Conservation (phyloP, 2,113 vertebrate species). For the Irena cyanogastra region DNA sequence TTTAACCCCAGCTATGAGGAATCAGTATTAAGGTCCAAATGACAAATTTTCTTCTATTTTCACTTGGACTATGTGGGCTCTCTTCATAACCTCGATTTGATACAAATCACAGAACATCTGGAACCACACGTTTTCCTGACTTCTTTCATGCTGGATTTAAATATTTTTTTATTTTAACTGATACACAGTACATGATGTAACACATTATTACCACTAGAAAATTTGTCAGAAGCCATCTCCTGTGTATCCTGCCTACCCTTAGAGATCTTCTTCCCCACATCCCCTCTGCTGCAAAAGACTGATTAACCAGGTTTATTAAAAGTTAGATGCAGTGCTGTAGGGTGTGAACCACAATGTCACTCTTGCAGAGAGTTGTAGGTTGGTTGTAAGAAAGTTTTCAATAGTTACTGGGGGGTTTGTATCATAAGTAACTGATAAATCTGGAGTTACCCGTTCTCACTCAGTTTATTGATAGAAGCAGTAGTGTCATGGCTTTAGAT, state of each 20-base stretch:
- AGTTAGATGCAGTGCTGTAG: neutral
- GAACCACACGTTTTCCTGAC: neutral
- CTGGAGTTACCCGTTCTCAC: neutral
- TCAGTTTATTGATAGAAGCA: neutral
- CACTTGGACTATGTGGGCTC: neutral
- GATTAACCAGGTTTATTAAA: neutral
- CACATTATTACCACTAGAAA: neutral
- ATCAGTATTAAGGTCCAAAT: neutral
- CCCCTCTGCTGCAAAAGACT: neutral
- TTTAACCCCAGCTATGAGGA: neutral
- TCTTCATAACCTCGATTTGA: neutral
- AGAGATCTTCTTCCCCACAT: neutral
- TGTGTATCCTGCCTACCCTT: neutral
- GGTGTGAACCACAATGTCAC: fast-evolving
- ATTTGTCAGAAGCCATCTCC: neutral
- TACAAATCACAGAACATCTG: neutral
- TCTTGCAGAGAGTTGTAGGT: neutral
- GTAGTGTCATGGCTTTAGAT: fast-evolving
- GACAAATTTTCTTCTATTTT: neutral
- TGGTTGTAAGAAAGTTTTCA: neutral
- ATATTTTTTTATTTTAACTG: neutral
- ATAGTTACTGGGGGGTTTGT: neutral
- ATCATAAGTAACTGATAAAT: neutral
- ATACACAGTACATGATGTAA: neutral
- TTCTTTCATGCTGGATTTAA: neutral